Evolutionary conservation across 2,113 vertebrate species (phyloP).

Genomic region (Gadus chalcogrammus): DNA sequence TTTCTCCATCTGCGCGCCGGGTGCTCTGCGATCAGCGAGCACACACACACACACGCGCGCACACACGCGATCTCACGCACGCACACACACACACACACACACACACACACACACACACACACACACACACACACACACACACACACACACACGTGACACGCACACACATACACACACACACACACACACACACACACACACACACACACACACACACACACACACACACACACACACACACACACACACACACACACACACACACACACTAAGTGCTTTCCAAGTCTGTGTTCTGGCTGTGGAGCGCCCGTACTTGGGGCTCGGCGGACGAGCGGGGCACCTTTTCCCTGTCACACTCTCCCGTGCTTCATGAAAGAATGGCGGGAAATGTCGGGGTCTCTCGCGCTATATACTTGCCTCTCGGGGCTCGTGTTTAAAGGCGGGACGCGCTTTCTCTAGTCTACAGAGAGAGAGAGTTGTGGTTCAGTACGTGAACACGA

Average conservation of each 20-base stretch:
- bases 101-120: too few species aligned
- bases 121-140: too few species aligned
- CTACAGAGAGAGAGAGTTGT: background rate
- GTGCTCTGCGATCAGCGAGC: constrained; percentile 32
- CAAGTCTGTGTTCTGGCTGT: constrained; percentile 33
- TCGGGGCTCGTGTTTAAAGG: constrained; percentile 42
- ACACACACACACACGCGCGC: background rate
- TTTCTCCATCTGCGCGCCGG: constrained; percentile 49
- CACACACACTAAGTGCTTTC: constrained; percentile 31
- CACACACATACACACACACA: too few species aligned
- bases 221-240: too few species aligned
- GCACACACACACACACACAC: background rate
- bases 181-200: too few species aligned
- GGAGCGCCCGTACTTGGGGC: background rate
- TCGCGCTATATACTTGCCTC: constrained; percentile 19
- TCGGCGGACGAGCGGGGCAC: constrained; percentile 25
- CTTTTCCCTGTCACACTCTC: constrained; percentile 39
- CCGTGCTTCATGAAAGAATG: constrained; percentile 50
- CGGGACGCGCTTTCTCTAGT: constrained; percentile 22
- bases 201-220: too few species aligned
- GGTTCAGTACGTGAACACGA: constrained; percentile 96
- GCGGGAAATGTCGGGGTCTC: constrained; percentile 41
- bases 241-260: too few species aligned
- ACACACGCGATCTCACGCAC: too few species aligned
- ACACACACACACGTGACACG: too few species aligned